Conservation (phyloP, 2,797 vertebrate species). For the Microcaecilia unicolor region DNA sequence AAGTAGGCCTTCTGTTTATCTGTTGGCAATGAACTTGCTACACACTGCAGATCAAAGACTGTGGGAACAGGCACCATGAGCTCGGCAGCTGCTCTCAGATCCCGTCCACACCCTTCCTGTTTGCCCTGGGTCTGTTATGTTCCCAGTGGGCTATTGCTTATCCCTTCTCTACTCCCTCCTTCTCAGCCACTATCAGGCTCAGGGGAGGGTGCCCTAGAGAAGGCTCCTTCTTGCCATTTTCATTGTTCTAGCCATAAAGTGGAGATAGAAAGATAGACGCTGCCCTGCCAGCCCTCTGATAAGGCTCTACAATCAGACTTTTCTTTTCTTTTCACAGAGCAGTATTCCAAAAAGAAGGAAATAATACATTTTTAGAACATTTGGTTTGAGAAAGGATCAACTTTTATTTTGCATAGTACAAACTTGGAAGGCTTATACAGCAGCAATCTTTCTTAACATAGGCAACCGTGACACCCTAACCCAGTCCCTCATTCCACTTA, state of each 20-base stretch:
- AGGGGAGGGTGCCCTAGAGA: constrained; percentile 10
- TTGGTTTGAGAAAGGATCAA: no score
- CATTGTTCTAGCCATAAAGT: constrained; percentile 50
- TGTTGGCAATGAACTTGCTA: constrained; percentile 50
- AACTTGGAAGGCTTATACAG: no score
- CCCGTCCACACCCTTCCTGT: constrained; percentile 81
- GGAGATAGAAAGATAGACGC: constrained; percentile 53
- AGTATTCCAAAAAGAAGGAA: no score
- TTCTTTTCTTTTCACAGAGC: no score
- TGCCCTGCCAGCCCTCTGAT: constrained; percentile 53
- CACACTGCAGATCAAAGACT: constrained; percentile 65
- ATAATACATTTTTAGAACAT: no score
- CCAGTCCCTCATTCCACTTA: no score
- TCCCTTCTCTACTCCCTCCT: constrained; percentile 27
- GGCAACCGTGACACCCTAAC: no score
- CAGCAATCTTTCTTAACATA: no score
- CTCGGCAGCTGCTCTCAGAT: constrained; percentile 62
- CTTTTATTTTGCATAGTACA: no score
- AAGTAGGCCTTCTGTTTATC: constrained; percentile 62
- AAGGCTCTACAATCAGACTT: constrained; percentile 52
- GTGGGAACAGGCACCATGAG: constrained; percentile 63
- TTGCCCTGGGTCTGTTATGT: constrained; percentile 62
- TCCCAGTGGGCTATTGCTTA: constrained; percentile 47
- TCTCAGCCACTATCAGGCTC: constrained; percentile 31
- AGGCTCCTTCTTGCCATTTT: constrained; percentile 35